Base-by-base conservation (phyloP, 2,888 invertebrate species). In the Tenthredo mesomela region DNA sequence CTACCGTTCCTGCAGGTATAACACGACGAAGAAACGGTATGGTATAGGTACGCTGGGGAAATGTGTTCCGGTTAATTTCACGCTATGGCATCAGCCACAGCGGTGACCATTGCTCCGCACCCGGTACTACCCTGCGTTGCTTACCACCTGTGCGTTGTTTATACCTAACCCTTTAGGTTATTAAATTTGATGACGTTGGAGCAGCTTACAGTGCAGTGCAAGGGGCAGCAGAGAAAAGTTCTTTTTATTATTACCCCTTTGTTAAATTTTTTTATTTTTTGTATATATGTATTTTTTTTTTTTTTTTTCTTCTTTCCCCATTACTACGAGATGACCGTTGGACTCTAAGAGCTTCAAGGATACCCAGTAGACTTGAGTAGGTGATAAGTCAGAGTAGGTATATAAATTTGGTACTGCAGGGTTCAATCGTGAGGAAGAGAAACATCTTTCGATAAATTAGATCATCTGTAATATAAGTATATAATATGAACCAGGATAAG, bases 31-130 rank as follows among this genome's bases (percentile, higher is more conserved):
- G 6, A 75, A 75, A 47, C 25, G 78, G 82, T n/a, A n/a, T 85
- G 86, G 80, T 87, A 87, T 58, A 18, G 12, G 33, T 87, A 88
- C 90, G 90, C 89, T 86, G 85, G 73, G 90, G 90, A 90, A 90
- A 90, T 89, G 90, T 88, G 89, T 87, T 88, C 87, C 86, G 88
- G 88, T 90, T 90, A 90, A 90, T 90, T 90, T 90, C 89, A 90
- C 90, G 90, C 88, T 90, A 89, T 88, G 87, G 86, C 87, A 89
- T 90, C 88, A 88, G 73, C 77, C 85, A 47, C 75, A 82, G 77
- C 67, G 21, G 70, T 71, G 77, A 67, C 70, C 78, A 85, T 83
- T 67, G 70, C 71, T 43, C 54, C 47, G 10, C 25, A 67, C 58
- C 80, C 47, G 71, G 54, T 65, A 71, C 84, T n/a, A 54, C 47